Evolutionary conservation across 2,113 vertebrate species (phyloP).

Genomic region (Dasyurus viverrinus): DNA sequence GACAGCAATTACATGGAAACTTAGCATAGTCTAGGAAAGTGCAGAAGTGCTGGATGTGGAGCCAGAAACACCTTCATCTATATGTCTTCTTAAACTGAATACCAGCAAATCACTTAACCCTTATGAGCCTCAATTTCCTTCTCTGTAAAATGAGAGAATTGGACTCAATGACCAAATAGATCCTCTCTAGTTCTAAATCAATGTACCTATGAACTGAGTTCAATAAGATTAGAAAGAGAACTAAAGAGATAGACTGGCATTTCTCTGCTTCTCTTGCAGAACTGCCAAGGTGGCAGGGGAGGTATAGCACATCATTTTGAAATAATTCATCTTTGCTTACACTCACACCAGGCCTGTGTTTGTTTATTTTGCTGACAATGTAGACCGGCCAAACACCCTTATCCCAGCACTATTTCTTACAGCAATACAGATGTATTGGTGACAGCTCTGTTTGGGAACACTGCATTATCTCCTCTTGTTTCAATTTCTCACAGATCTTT

Average conservation of each 20-base stretch:
- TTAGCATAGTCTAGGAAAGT: background rate
- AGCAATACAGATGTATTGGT: constrained; percentile 19
- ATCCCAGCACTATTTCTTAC: fast-evolving
- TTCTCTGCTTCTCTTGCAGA: background rate
- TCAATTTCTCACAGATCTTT: constrained; percentile 33
- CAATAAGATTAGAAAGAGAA: background rate
- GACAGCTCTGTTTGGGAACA: constrained; percentile 3
- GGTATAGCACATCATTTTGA: background rate
- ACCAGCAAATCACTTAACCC: background rate
- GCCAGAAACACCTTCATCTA: background rate
- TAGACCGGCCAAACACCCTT: background rate
- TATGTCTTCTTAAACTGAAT: background rate
- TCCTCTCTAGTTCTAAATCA: background rate
- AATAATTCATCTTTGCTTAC: background rate
- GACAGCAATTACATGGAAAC: background rate
- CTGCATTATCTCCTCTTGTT: background rate
- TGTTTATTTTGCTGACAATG: background rate
- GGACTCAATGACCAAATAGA: background rate
- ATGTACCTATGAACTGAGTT: background rate
- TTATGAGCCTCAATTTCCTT: background rate
- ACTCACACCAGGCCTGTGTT: background rate
- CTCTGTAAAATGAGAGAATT: background rate
- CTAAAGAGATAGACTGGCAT: background rate
- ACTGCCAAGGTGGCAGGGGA: background rate
- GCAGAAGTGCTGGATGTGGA: background rate